phyloP scores from a whole-genome alignment of 1,140 invertebrate genomes.

The Cotesia vestalis region DNA sequence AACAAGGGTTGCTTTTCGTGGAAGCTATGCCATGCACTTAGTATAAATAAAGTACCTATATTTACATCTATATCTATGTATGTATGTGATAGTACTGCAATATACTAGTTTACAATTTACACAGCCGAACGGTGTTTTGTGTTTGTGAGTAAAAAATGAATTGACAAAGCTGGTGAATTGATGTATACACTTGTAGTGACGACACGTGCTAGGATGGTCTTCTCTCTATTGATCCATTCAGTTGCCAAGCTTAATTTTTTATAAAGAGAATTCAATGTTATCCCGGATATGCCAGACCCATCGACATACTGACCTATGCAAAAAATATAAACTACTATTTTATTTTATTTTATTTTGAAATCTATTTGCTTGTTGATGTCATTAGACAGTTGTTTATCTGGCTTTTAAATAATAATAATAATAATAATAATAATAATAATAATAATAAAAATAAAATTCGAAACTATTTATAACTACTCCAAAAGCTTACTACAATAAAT shows the following conservation, averaged over 20 bases:
- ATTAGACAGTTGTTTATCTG: background rate
- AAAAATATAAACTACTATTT: conserved; percentile 7
- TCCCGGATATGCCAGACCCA: conserved; percentile 25
- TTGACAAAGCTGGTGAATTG: conserved; percentile 7
- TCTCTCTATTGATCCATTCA: conserved; percentile 29
- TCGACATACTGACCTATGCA: conserved; percentile 31
- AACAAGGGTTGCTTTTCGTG: background rate
- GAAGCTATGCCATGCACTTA: background rate
- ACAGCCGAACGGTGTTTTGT: background rate
- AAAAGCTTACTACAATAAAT: too few species aligned
- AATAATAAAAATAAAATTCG: too few species aligned
- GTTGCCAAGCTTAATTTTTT: conserved; percentile 28
- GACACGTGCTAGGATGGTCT: conserved; percentile 27
- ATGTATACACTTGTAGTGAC: conserved; percentile 13
- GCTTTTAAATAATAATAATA: too few species aligned
- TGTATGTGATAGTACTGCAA: background rate
- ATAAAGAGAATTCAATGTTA: conserved; percentile 4
- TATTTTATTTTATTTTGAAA: background rate
- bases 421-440: too few species aligned
- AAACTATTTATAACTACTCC: too few species aligned
- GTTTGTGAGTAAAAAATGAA: background rate
- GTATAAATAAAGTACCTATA: background rate
- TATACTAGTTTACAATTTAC: background rate
- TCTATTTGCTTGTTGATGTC: background rate
- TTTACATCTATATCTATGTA: background rate